phyloP scores from a whole-genome alignment of 1,140 invertebrate species.

The Mya arenaria region DNA sequence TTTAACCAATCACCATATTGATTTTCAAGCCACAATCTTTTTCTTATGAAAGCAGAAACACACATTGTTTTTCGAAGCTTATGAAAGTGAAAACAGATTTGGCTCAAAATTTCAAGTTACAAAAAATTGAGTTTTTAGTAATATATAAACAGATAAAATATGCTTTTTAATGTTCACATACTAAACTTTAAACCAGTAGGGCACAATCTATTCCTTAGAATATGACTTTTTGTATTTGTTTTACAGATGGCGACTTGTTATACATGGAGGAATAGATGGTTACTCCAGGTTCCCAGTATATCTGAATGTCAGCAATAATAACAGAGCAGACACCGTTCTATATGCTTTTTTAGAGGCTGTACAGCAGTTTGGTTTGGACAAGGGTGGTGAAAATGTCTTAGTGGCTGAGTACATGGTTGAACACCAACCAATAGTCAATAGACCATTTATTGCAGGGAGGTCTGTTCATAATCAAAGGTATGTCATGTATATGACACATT shows the following conservation, averaged over 20 bases:
- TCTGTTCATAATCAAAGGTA: slow-evolving; percentile 20
- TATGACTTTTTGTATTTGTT: background rate
- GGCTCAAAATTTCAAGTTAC: background rate
- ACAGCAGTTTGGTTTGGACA: slow-evolving; percentile 49
- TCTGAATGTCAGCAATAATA: slow-evolving; percentile 50
- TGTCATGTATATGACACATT: background rate
- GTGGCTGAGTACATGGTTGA: slow-evolving; percentile 57
- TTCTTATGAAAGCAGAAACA: background rate
- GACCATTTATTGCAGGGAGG: slow-evolving; percentile 15
- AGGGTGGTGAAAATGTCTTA: slow-evolving; percentile 58
- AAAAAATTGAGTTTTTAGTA: background rate
- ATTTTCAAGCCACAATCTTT: background rate
- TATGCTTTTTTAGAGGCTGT: slow-evolving; percentile 56
- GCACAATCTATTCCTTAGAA: background rate
- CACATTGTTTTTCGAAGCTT: background rate
- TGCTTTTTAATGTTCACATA: background rate
- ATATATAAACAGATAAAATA: slow-evolving; percentile 1
- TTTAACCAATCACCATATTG: background rate
- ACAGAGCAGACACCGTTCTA: slow-evolving; percentile 54
- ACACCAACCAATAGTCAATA: background rate
- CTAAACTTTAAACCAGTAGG: background rate
- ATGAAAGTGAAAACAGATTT: background rate
- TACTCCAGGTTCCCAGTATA: slow-evolving; percentile 51
- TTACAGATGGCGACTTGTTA: slow-evolving; percentile 59
- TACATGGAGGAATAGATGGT: slow-evolving; percentile 62